Evolutionary conservation across 2,113 vertebrate species (phyloP).

Genomic region (Lonchura striata): DNA sequence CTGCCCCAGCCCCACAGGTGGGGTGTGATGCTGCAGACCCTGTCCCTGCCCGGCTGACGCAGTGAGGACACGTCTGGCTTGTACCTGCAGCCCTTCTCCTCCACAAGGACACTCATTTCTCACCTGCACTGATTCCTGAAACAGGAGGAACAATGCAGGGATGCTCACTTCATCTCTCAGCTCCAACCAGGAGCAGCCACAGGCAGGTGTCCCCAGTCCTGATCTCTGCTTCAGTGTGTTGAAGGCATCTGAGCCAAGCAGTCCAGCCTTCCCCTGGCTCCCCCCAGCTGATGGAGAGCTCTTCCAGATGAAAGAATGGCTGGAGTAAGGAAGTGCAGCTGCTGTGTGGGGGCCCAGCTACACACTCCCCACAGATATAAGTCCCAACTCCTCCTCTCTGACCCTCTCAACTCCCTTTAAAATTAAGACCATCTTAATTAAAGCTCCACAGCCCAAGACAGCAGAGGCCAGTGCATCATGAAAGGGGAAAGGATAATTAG

Average conservation of each 20-base stretch:
- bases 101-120: not conserved
- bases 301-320: not conserved
- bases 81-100: not conserved
- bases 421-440: conserved; percentile 59
- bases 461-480: not conserved
- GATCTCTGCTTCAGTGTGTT: not conserved
- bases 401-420: conserved; percentile 15
- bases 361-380: not conserved
- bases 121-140: not conserved
- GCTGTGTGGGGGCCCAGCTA: not conserved
- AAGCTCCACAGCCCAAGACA: conserved; percentile 3
- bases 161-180: not conserved
- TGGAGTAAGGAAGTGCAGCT: not conserved
- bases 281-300: not conserved
- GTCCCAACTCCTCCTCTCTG: not conserved
- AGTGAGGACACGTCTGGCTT: rapidly evolving
- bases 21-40: not conserved
- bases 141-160: not conserved
- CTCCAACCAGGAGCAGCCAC: rapidly evolving
- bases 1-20: not conserved
- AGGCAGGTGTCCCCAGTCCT: not conserved
- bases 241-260: not conserved
- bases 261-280: not conserved
- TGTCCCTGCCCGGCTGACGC: rapidly evolving
- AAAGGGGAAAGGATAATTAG: conserved; percentile 37